Conservation (phyloP, 1,140 invertebrate species). For the Cydia strobilella region DNA sequence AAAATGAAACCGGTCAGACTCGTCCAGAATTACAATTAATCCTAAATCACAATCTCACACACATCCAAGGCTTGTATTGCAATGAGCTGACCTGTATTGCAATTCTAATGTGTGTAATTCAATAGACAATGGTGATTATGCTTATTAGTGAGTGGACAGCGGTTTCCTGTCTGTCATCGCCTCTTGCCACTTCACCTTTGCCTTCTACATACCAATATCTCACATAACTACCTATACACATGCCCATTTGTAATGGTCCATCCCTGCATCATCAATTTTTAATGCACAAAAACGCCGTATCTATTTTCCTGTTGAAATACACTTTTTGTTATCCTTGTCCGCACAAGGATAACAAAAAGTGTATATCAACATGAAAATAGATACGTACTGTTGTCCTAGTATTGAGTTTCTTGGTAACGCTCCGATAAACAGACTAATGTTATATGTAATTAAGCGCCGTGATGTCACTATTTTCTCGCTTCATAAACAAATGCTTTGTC, state of each 20-base stretch:
- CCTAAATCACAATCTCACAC: slow-evolving; percentile 50
- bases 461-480: slow-evolving; percentile 45
- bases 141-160: slow-evolving; percentile 55
- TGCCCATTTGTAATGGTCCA: background rate
- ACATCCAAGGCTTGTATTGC: background rate
- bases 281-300: background rate
- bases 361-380: too few relatives aligned
- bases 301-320: slow-evolving; percentile 2
- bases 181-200: slow-evolving; percentile 55
- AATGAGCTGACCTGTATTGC: slow-evolving; percentile 16
- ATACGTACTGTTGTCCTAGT: background rate
- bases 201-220: slow-evolving; percentile 33
- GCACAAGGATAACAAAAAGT: too few relatives aligned
- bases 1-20: slow-evolving; percentile 63
- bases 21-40: slow-evolving; percentile 72
- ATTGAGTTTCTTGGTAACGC: slow-evolving; percentile 23
- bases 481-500: slow-evolving; percentile 34
- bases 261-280: background rate
- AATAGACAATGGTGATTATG: slow-evolving; percentile 48
- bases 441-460: slow-evolving; percentile 38
- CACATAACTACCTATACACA: background rate
- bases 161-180: slow-evolving; percentile 64
- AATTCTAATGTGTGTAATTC: slow-evolving; percentile 34
- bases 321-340: background rate
- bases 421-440: slow-evolving; percentile 37